phyloP scores from a whole-genome alignment of 2,888 invertebrate species.

The Heliconius hortense region DNA sequence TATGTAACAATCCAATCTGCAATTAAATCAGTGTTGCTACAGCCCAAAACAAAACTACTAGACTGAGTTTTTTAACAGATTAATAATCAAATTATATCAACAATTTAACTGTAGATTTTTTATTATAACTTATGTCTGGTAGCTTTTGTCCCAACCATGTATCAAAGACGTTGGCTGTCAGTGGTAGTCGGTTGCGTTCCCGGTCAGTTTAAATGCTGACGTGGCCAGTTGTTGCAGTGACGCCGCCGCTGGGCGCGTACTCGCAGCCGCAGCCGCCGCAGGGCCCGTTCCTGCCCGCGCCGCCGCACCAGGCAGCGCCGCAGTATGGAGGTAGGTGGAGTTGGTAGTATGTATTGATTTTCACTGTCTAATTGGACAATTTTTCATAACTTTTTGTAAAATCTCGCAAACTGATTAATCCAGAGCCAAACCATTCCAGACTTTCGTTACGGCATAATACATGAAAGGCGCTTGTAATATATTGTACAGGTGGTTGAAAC shows the following conservation, averaged over 20 bases:
- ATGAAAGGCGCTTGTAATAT: too few species aligned
- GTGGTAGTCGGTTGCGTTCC: slow-evolving; percentile 40
- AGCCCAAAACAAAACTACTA: slow-evolving; percentile 26
- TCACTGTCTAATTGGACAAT: too few species aligned
- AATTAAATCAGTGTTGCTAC: slow-evolving; percentile 40
- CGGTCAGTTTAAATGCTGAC: slow-evolving; percentile 44
- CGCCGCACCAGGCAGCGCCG: slow-evolving; percentile 83
- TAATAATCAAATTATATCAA: background rate
- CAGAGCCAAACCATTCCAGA: too few species aligned
- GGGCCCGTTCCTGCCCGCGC: slow-evolving; percentile 84
- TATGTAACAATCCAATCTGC: slow-evolving; percentile 39
- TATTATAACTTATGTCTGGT: slow-evolving; percentile 8
- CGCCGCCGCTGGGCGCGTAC: slow-evolving; percentile 80
- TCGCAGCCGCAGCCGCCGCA: slow-evolving; percentile 83
- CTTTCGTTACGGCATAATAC: too few species aligned
- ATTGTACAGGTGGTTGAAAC: too few species aligned
- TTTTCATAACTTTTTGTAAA: too few species aligned
- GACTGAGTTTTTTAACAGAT: slow-evolving; percentile 3
- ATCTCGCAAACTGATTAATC: too few species aligned
- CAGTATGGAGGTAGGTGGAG: slow-evolving; percentile 71
- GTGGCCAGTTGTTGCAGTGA: slow-evolving; percentile 73
- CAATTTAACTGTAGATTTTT: background rate
- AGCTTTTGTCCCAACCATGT: slow-evolving; percentile 16
- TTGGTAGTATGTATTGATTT: background rate
- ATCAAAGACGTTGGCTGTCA: slow-evolving; percentile 38